Conservation (phyloP, 2,113 vertebrate species). For the Scomber colias region DNA sequence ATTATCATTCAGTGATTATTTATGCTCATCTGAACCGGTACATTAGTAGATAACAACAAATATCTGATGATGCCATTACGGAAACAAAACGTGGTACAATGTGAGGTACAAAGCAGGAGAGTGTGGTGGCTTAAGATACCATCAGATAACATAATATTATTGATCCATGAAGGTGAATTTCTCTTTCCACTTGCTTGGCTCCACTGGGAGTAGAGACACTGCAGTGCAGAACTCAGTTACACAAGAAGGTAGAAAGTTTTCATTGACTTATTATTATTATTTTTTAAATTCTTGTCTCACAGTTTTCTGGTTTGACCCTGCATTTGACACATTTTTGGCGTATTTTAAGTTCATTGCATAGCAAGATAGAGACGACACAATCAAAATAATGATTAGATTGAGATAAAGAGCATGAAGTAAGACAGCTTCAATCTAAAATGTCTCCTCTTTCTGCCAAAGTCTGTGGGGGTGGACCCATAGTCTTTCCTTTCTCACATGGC, state of each 20-base stretch:
- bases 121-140: conserved; percentile 20
- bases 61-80: neutral
- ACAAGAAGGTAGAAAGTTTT: conserved; percentile 5
- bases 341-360: neutral
- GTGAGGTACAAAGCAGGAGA: neutral
- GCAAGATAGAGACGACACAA: neutral
- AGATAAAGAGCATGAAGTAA: neutral
- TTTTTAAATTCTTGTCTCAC: too few species aligned
- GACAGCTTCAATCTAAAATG: neutral
- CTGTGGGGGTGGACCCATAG: too few species aligned
- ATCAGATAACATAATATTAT: conserved; percentile 13
- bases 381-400: neutral
- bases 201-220: neutral
- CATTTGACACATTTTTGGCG: neutral
- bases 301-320: neutral
- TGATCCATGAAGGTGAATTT: conserved; percentile 25
- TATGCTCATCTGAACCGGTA: conserved; percentile 18
- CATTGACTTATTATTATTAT: neutral
- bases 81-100: conserved; percentile 6
- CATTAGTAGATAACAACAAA: conserved; percentile 22
- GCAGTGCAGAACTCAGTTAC: conserved; percentile 15
- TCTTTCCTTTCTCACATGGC: too few species aligned
- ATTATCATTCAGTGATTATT: conserved; percentile 34
- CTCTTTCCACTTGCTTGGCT: conserved; percentile 5
- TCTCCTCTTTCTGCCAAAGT: neutral